A percentile compares a stretch with the other conserved stretches of the same genome.
phyloP scores from a whole-genome alignment of 2,113 vertebrate species.

The Phyllostomus hastatus region DNA sequence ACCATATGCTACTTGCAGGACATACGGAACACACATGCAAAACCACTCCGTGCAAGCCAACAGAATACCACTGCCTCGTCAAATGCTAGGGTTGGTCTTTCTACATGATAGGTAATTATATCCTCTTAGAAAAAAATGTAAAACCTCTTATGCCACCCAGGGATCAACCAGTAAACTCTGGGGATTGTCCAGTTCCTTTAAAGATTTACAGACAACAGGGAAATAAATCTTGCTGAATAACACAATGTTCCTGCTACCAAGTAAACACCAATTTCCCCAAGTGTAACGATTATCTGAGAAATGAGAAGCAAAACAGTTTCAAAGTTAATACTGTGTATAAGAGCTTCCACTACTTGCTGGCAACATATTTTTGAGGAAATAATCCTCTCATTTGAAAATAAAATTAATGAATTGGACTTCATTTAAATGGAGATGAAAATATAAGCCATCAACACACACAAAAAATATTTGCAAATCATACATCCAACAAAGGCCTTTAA shows the following conservation, averaged over 20 bases:
- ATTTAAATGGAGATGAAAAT: not conserved
- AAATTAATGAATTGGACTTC: not conserved
- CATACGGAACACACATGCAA: constrained; percentile 45
- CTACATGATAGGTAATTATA: not conserved
- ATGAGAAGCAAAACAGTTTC: not conserved
- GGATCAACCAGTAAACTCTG: constrained; percentile 67
- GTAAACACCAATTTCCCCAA: not conserved
- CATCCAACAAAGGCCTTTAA: not conserved
- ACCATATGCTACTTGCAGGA: not conserved
- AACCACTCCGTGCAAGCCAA: not conserved
- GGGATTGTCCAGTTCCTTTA: constrained; percentile 36
- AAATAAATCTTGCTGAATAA: constrained; percentile 60
- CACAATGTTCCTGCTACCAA: constrained; percentile 54
- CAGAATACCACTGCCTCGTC: constrained; percentile 34
- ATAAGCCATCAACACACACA: not conserved
- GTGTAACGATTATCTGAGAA: not conserved
- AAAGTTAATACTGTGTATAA: not conserved
- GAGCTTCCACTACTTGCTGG: not conserved
- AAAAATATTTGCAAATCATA: not conserved
- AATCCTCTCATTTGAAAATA: not conserved
- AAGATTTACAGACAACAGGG: constrained; percentile 62
- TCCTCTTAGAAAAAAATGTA: constrained; percentile 44
- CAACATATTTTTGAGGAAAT: not conserved
- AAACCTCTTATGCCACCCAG: constrained; percentile 74
- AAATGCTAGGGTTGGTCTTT: constrained; percentile 7